Evolutionary conservation across 2,113 vertebrate genomes (phyloP), one percentile per base, ranked within the genome.

Genomic region (Callionymus lyra): DNA sequence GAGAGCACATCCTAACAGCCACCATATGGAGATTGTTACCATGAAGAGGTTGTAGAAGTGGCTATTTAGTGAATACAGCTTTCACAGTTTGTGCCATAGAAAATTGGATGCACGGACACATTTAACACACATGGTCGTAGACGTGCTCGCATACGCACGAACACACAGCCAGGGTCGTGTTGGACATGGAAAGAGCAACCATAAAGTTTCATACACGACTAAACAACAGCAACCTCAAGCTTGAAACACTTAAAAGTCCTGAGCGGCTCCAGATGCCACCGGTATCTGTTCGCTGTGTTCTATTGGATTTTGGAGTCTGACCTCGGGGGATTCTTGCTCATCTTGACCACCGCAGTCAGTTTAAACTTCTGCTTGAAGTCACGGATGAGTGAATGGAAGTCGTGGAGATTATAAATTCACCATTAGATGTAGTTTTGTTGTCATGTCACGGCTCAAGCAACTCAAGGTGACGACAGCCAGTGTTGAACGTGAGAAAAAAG

Each of bases 1-100:
- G 63, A 61, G 70, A 51, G 33, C 41, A 19, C 31, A 53, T 57
- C 56, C 35, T 46, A 61, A 45, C 41, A 12, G 37, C 44, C 19
- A 39, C 59, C 77, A 84, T 77, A 64, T 81, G 82, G 80, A 72
- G 59, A 47, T 54, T 74, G 72, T 80, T 83, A 80, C 59, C 36
- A 43, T 61, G 47, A 43, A 68, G 63, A 73, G 70, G 46, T 59
- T 61, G 53, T 55, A 62, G 68, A 71, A 64, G 47, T 44, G 37
- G 41, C 59, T 78, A 52, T 50, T 70, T 72, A 27, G 53, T 65
- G 53, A 68, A 64, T 51, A 45, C 62, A 70, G 56, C 71, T 72
- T 60, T 37, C 52, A 66, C 53, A 63, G 48, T 63, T 56, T 58
- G 47, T 62, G 56, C 35, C 56, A 47, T 47, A 45, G 58, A 57